Evolutionary conservation across 2,113 vertebrate species (phyloP).

Genomic region (Hippoglossus stenolepis): DNA sequence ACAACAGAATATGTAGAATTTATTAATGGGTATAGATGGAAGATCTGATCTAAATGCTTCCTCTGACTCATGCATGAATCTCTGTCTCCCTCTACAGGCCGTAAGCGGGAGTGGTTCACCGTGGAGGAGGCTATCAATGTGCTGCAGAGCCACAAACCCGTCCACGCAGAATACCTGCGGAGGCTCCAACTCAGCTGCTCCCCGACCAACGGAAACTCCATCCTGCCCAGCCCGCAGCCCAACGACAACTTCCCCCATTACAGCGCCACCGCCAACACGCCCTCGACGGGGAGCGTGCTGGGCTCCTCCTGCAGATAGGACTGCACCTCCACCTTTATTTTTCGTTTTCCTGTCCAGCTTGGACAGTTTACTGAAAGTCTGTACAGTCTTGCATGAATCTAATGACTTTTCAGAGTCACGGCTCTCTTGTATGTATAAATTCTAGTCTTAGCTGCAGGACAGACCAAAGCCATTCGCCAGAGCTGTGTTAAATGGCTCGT

Average conservation of each 20-base stretch:
- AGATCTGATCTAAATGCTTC: not conserved
- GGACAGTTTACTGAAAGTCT: slow-evolving; percentile 57
- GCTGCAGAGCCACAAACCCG: slow-evolving; percentile 95
- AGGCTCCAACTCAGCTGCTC: slow-evolving; percentile 92
- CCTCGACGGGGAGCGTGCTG: slow-evolving; percentile 67
- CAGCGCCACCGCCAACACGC: slow-evolving; percentile 78
- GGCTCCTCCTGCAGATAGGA: slow-evolving; percentile 82
- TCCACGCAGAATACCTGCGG: slow-evolving; percentile 95
- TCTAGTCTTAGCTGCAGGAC: slow-evolving; percentile 66
- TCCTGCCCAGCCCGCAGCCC: slow-evolving; percentile 80
- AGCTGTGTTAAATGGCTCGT: slow-evolving; percentile 49
- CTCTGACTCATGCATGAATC: not conserved
- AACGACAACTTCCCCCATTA: slow-evolving; percentile 86
- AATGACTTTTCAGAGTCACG: slow-evolving; percentile 44
- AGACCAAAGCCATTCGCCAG: slow-evolving; percentile 73
- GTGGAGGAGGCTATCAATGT: slow-evolving; percentile 94
- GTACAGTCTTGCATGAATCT: slow-evolving; percentile 77
- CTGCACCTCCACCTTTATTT: slow-evolving; percentile 28
- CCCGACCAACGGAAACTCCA: slow-evolving; percentile 92
- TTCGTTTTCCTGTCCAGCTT: not conserved
- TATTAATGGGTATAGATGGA: not conserved
- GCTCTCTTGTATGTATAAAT: slow-evolving; percentile 63
- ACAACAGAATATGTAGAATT: not conserved
- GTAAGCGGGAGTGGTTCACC: slow-evolving; percentile 98
- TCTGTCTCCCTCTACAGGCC: slow-evolving; percentile 85